These are phyloP conservation scores for Chaetophractus vellerosus DNA, from an alignment of 2,797 vertebrate species.

Conservation along the genomic window DNA sequence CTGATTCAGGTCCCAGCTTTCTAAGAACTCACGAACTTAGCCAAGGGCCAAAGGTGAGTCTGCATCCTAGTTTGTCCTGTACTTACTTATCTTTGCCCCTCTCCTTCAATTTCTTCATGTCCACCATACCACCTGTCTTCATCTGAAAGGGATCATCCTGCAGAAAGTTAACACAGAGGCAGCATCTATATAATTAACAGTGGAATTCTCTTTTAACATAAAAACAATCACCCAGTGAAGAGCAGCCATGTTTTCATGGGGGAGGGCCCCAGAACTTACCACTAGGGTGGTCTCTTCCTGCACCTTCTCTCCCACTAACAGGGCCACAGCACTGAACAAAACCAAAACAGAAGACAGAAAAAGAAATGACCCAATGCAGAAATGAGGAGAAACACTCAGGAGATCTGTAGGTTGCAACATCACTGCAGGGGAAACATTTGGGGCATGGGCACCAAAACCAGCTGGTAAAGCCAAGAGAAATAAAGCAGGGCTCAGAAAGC, in stretches of 20 bases:
- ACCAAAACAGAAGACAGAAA: background rate
- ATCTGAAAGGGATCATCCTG: slow-evolving; percentile 98
- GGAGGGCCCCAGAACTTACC: slow-evolving; percentile 86
- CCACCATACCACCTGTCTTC: slow-evolving; percentile 97
- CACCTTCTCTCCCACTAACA: slow-evolving; percentile 96
- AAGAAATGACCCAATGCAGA: background rate
- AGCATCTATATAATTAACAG: background rate
- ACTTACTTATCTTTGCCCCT: slow-evolving; percentile 95
- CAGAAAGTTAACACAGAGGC: background rate
- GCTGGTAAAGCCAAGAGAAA: background rate
- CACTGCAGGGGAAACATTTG: background rate
- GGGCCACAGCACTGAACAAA: slow-evolving; percentile 92
- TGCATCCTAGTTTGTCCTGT: fast-evolving
- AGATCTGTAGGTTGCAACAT: background rate
- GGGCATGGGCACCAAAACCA: background rate
- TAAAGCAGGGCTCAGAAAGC: background rate
- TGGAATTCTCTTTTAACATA: background rate
- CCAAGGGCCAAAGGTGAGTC: fast-evolving
- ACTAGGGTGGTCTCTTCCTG: slow-evolving; percentile 91
- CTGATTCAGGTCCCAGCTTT: background rate
- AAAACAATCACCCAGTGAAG: background rate
- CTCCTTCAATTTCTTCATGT: slow-evolving; percentile 99
- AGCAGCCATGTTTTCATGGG: background rate
- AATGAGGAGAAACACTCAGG: background rate
- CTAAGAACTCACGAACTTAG: background rate